Percentiles rank a stretch among this genome's conserved stretches.
These are phyloP conservation scores for Orthosia gracilis DNA, from an alignment of 2,888 invertebrate species.

Conservation along the genomic window DNA sequence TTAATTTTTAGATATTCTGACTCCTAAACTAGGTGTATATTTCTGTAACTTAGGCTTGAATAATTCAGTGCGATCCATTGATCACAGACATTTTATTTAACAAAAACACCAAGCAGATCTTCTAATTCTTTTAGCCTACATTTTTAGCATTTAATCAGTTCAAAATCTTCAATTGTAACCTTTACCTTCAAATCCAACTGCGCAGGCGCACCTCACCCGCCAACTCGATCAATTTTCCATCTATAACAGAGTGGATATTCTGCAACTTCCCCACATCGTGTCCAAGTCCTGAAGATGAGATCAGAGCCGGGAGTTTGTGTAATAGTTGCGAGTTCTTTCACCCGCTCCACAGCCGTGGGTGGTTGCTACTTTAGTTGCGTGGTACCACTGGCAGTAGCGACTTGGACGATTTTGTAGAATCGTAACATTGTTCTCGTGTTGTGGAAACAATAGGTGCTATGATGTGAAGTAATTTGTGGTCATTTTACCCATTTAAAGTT, in stretches of 20 bases:
- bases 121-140: neutral
- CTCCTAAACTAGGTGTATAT: too few relatives aligned
- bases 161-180: neutral
- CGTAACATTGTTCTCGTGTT: too few relatives aligned
- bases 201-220: neutral
- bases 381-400: constrained; percentile 51
- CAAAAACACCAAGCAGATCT: too few relatives aligned
- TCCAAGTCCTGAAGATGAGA: constrained; percentile 68
- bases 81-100: too few relatives aligned
- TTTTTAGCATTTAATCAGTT: neutral
- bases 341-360: constrained; percentile 73
- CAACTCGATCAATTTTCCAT: neutral
- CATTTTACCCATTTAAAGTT: neutral
- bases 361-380: constrained; percentile 66
- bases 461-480: neutral
- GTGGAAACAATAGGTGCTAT: neutral
- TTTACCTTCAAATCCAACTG: neutral
- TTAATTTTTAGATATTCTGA: too few relatives aligned
- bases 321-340: constrained; percentile 75
- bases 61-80: too few relatives aligned
- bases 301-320: constrained; percentile 64
- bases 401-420: constrained; percentile 43
- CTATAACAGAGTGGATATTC: constrained; percentile 14
- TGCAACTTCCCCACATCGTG: neutral
- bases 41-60: too few relatives aligned